phyloP scores from a whole-genome alignment of 2,888 invertebrate species.

The Willowsia nigromaculata region DNA sequence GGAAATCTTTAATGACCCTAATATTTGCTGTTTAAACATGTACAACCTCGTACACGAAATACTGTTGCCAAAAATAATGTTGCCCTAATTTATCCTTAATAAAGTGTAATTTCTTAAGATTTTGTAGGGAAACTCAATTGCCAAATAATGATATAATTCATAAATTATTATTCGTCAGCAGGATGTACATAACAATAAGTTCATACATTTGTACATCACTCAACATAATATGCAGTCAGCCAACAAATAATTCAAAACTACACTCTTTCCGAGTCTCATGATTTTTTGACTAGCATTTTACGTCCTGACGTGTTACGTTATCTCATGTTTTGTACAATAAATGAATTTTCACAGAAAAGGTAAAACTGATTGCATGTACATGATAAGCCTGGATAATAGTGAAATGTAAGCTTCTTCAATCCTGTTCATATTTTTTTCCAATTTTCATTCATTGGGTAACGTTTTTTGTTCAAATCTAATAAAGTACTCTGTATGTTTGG shows the following conservation, averaged over 20 bases:
- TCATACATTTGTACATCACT: neutral
- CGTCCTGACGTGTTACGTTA: conserved; percentile 15
- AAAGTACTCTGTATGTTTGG: neutral
- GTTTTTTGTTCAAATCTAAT: neutral
- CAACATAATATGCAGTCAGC: neutral
- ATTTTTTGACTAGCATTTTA: neutral
- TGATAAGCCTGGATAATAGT: conserved; percentile 56
- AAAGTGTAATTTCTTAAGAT: conserved; percentile 46
- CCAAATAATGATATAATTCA: neutral
- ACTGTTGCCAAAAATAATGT: conserved; percentile 48
- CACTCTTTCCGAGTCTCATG: neutral
- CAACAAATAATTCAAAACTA: conserved; percentile 5
- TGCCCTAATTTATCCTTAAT: conserved; percentile 35
- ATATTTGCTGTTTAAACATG: neutral
- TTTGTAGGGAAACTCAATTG: conserved; percentile 43
- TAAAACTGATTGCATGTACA: conserved; percentile 53
- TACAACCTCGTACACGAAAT: neutral
- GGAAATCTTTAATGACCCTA: neutral
- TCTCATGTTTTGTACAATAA: conserved; percentile 47
- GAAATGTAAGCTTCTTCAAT: neutral
- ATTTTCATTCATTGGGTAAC: conserved; percentile 35
- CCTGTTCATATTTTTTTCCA: conserved; percentile 40
- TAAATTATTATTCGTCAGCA: neutral
- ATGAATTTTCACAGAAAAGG: conserved; percentile 43
- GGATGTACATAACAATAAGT: neutral